These are phyloP conservation scores for Orius laevigatus DNA, from an alignment of 1,140 invertebrate genomes.

Conservation along the genomic window DNA sequence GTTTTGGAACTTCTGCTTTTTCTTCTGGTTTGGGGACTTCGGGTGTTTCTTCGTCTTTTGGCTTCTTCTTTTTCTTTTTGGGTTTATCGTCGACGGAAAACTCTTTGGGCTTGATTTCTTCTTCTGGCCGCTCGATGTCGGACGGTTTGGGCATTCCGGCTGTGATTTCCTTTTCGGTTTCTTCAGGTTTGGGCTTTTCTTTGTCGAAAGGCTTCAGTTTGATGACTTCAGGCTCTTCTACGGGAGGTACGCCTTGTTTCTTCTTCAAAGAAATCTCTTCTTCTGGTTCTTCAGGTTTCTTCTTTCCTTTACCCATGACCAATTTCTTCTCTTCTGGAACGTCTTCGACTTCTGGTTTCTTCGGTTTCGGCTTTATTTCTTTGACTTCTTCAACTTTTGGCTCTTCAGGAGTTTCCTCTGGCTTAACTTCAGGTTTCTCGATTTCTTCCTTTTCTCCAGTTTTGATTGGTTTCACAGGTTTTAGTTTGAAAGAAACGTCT, in stretches of 20 bases:
- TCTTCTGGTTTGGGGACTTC: not conserved
- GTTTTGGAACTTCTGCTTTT: constrained; percentile 11
- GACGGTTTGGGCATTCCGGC: constrained; percentile 12
- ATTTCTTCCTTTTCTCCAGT: constrained; percentile 17
- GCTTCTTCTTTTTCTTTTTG: constrained; percentile 18
- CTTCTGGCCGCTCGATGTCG: constrained; percentile 9
- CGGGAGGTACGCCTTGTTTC: constrained; percentile 11
- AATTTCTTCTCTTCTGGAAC: constrained; percentile 16
- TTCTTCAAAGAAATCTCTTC: constrained; percentile 17
- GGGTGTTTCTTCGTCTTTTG: not conserved
- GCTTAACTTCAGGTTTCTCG: constrained; percentile 18
- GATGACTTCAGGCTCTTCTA: constrained; percentile 7
- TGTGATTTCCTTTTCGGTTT: constrained; percentile 18
- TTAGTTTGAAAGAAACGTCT: constrained; percentile 15
- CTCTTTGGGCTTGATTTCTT: constrained; percentile 13
- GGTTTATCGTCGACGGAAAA: constrained; percentile 14
- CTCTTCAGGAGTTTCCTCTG: constrained; percentile 24
- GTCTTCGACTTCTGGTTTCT: constrained; percentile 7
- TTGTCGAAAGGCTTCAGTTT: constrained; percentile 17
- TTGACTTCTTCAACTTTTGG: constrained; percentile 19
- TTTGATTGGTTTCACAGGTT: constrained; percentile 8
- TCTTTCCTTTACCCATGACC: constrained; percentile 18
- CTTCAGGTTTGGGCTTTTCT: constrained; percentile 21
- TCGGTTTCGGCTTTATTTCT: constrained; percentile 13
- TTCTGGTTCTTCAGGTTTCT: constrained; percentile 10